A percentile compares a stretch with the other conserved stretches of the same genome.
Evolutionary conservation across 1,140 invertebrate genomes (phyloP).

Genomic region (Drosophila chauvacae): DNA sequence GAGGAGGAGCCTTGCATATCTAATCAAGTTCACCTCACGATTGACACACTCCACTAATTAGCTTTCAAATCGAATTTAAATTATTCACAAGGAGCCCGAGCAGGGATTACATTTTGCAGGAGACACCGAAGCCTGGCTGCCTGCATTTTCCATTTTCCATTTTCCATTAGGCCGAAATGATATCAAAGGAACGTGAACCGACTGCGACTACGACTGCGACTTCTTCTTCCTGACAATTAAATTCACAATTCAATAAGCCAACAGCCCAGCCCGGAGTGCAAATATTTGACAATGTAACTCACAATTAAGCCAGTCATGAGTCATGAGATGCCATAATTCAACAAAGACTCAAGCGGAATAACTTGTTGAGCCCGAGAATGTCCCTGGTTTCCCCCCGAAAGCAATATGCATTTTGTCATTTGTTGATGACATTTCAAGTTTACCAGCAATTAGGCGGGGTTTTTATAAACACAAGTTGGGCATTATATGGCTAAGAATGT

Average conservation of each 20-base stretch:
- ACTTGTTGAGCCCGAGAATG: background rate
- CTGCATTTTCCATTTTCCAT: constrained; percentile 7
- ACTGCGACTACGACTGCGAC: background rate
- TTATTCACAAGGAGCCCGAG: constrained; percentile 24
- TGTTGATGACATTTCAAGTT: background rate
- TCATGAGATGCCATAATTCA: background rate
- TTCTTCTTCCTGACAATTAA: background rate
- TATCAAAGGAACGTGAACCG: constrained; percentile 5
- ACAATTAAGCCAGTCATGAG: constrained; percentile 13
- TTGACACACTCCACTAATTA: constrained; percentile 42
- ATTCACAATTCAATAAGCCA: constrained; percentile 16
- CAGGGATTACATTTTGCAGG: constrained; percentile 14
- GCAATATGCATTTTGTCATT: background rate
- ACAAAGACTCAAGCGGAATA: background rate
- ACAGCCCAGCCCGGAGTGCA: background rate
- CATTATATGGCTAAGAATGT: background rate
- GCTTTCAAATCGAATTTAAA: constrained; percentile 46
- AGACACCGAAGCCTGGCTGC: background rate
- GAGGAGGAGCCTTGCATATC: constrained; percentile 17
- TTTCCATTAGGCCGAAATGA: constrained; percentile 9
- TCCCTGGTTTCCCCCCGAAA: background rate
- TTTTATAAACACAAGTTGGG: background rate
- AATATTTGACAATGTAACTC: constrained; percentile 8
- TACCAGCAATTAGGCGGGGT: background rate
- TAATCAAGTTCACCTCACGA: constrained; percentile 21